Conservation (phyloP, 2,113 vertebrate genomes). For the Cottus gobio region DNA sequence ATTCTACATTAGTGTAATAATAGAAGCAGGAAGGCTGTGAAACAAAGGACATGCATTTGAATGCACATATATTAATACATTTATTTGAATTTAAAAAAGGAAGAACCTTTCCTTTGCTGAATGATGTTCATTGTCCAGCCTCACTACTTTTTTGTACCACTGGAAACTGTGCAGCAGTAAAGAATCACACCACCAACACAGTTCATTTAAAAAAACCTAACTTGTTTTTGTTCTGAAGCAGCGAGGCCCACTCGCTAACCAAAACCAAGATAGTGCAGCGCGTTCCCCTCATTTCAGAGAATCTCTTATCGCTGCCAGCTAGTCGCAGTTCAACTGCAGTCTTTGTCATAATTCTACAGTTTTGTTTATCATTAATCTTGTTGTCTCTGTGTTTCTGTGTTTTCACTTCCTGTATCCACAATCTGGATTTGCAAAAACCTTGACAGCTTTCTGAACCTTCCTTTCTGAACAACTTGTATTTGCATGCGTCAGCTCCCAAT, state of each 20-base stretch:
- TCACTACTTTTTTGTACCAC: too few species aligned
- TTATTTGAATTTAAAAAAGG: slow-evolving; percentile 5
- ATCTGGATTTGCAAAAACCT: not conserved
- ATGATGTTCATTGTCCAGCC: not conserved
- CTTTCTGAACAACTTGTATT: not conserved
- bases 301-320: not conserved
- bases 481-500: not conserved
- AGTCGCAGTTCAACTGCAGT: not conserved
- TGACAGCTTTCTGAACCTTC: not conserved
- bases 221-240: not conserved
- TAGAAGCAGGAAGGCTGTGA: not conserved
- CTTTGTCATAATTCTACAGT: not conserved
- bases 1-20: not conserved
- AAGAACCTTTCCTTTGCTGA: not conserved
- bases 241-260: not conserved
- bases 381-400: not conserved
- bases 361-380: not conserved
- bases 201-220: not conserved
- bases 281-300: not conserved
- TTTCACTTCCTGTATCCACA: not conserved
- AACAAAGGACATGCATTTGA: not conserved
- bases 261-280: not conserved
- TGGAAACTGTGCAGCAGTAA: not conserved
- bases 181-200: not conserved
- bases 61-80: not conserved